A percentile compares a stretch with the other conserved stretches of the same genome.
Conservation (phyloP, 2,797 vertebrate genomes). For the Aphelocoma californica region DNA sequence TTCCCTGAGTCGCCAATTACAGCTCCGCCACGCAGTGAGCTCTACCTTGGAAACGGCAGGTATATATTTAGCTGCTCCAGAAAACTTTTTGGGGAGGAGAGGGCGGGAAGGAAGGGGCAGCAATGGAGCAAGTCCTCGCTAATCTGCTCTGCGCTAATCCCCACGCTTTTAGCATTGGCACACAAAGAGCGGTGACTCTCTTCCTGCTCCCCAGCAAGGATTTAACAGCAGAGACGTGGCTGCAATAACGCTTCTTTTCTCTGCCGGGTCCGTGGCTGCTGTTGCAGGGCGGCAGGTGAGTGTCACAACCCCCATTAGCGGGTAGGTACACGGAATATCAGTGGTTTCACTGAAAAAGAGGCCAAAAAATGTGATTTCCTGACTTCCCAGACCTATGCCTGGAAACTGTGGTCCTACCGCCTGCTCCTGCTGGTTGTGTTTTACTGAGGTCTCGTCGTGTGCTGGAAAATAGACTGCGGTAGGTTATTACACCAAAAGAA, state of each 20-base stretch:
- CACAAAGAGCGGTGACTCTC: not conserved
- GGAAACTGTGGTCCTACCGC: not conserved
- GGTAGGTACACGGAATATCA: not conserved
- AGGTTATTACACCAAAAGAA: not conserved
- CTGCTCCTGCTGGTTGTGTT: not conserved
- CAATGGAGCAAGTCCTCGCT: slow-evolving; percentile 9
- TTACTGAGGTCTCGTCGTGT: not conserved
- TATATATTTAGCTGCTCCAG: slow-evolving; percentile 61
- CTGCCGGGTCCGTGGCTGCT: not conserved
- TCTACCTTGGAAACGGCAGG: slow-evolving; percentile 68
- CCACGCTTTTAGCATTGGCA: not conserved
- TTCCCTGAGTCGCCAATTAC: slow-evolving; percentile 69
- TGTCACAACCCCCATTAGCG: slow-evolving; percentile 22
- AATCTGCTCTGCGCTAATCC: slow-evolving; percentile 44
- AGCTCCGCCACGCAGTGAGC: slow-evolving; percentile 55
- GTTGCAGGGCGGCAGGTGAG: not conserved
- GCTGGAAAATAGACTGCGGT: not conserved
- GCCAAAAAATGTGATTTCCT: not conserved
- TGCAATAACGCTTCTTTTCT: not conserved
- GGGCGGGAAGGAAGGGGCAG: not conserved
- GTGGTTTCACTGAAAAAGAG: not conserved
- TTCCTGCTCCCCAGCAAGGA: not conserved
- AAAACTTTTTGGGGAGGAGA: slow-evolving; percentile 48
- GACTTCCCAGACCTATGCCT: not conserved
- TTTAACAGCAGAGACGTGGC: slow-evolving; percentile 17